Evolutionary conservation across 23 tunicate species (phyloP).

Genomic region (Diplosoma virens): DNA sequence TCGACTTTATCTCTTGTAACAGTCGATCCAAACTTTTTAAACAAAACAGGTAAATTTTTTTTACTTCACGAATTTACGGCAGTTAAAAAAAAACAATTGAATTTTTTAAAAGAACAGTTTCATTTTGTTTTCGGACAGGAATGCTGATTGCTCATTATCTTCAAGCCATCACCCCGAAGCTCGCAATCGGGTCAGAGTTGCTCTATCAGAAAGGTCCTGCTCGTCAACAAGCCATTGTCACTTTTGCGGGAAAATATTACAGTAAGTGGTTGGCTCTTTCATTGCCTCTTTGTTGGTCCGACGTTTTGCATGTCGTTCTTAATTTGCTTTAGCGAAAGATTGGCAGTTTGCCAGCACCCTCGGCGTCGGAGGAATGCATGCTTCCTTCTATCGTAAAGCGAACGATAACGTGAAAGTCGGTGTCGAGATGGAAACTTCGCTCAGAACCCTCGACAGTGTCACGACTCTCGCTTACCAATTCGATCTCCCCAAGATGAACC

Average conservation of each 20-base stretch:
- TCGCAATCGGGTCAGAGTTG: constrained; percentile 84
- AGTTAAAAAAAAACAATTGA: not conserved
- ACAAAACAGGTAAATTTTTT: constrained; percentile 54
- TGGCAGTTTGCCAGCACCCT: constrained; percentile 80
- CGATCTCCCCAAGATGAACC: constrained; percentile 94
- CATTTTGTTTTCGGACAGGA: constrained; percentile 32
- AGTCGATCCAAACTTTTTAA: constrained; percentile 78
- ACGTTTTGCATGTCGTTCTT: too few species aligned
- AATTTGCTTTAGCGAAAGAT: constrained; percentile 58
- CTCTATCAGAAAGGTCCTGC: constrained; percentile 65
- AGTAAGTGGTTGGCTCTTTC: constrained; percentile 35
- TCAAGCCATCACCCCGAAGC: constrained; percentile 84
- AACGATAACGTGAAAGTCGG: constrained; percentile 95
- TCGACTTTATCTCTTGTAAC: constrained; percentile 72
- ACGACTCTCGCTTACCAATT: constrained; percentile 78
- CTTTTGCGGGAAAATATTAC: constrained; percentile 77
- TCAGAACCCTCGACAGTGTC: constrained; percentile 68
- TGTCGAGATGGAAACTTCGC: constrained; percentile 84
- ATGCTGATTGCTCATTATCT: constrained; percentile 88
- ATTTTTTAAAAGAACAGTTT: not conserved
- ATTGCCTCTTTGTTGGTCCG: not conserved
- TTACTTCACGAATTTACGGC: too few species aligned
- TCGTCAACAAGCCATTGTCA: constrained; percentile 77
- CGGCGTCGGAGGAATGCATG: constrained; percentile 79
- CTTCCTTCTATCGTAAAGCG: constrained; percentile 80